Conservation (phyloP, 1,140 invertebrate genomes). For the Aphelenchoides fujianensis region DNA sequence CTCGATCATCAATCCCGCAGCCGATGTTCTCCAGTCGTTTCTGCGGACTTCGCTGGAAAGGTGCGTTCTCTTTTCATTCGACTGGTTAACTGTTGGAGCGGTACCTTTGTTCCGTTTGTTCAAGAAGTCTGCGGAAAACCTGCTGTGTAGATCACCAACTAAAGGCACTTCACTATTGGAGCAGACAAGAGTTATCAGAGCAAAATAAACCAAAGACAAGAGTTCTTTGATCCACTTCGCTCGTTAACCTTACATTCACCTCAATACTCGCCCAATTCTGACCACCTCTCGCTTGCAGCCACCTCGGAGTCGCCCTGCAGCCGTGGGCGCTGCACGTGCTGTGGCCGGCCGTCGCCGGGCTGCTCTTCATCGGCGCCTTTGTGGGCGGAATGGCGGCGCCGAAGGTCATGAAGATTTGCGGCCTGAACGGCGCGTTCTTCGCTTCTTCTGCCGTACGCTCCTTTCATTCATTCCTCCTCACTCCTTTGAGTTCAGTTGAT, state of each 20-base stretch:
- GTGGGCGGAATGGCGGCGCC: slow-evolving; percentile 29
- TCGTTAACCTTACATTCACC: no score
- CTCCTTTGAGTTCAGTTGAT: slow-evolving; percentile 19
- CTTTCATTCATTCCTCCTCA: slow-evolving; percentile 15
- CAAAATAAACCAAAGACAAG: not conserved
- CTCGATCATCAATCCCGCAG: not conserved
- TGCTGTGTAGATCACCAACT: no score
- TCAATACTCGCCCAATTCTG: not conserved
- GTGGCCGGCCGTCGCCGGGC: slow-evolving; percentile 34
- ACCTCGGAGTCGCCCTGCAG: not conserved
- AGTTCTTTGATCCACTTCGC: no score
- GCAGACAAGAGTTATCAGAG: no score
- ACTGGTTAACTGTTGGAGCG: no score
- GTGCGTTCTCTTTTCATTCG: no score
- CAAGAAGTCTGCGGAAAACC: no score
- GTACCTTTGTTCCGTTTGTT: no score
- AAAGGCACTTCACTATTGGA: no score
- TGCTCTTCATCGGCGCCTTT: slow-evolving; percentile 37
- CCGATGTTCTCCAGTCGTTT: not conserved
- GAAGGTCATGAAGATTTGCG: slow-evolving; percentile 12
- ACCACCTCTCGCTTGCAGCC: slow-evolving; percentile 4
- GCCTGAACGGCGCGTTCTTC: slow-evolving; percentile 16
- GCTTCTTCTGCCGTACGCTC: slow-evolving; percentile 14
- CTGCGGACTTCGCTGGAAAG: not conserved
- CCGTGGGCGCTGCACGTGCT: slow-evolving; percentile 20